Evolutionary conservation across 2,113 vertebrate genomes (phyloP).

Genomic region (Conger conger): DNA sequence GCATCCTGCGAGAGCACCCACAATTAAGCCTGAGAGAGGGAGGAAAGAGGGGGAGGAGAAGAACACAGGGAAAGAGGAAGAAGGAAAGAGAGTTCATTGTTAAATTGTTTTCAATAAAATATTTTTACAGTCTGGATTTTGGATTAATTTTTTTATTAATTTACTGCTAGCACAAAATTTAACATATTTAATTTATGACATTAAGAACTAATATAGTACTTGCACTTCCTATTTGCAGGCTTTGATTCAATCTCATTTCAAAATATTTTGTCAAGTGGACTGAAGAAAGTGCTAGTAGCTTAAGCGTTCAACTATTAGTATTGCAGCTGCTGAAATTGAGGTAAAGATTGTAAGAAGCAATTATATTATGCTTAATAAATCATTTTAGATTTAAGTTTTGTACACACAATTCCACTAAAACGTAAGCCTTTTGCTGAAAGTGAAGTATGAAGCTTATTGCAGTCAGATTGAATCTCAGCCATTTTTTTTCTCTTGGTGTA

Average conservation of each 20-base stretch:
- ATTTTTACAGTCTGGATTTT: not conserved
- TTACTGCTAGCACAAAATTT: not conserved
- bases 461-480: not conserved
- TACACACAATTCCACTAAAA: not conserved
- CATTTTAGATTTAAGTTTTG: not conserved
- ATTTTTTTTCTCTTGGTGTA: not conserved
- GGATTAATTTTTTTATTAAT: not conserved
- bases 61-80: not conserved
- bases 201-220: not conserved
- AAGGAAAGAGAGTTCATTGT: not conserved
- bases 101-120: not conserved
- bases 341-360: not conserved
- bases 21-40: slow-evolving; percentile 76
- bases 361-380: not conserved
- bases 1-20: slow-evolving; percentile 79
- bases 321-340: not conserved
- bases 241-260: slow-evolving; percentile 1
- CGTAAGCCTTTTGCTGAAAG: not conserved
- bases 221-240: not conserved
- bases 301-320: not conserved
- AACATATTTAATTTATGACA: not conserved
- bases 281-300: not conserved
- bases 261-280: not conserved
- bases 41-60: not conserved
- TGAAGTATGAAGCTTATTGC: not conserved